Evolutionary conservation across 2,113 vertebrate genomes (phyloP).

Genomic region (Eupsittula cactorum): DNA sequence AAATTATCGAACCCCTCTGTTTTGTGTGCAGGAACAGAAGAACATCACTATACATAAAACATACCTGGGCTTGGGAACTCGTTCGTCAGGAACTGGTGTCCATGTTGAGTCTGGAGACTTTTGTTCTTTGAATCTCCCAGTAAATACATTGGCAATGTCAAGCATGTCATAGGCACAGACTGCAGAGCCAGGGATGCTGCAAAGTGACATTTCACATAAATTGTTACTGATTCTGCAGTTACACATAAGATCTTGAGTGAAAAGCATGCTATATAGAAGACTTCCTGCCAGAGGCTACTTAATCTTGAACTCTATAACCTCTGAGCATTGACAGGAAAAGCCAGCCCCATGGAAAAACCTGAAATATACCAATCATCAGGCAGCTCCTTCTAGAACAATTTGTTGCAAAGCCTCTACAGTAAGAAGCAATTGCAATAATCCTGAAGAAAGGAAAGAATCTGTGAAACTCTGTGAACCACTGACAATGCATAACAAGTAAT

Average conservation of each 20-base stretch:
- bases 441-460: background rate
- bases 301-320: slow-evolving; percentile 29
- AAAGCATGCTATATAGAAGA: slow-evolving; percentile 47
- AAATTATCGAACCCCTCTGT: background rate
- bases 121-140: slow-evolving; percentile 97
- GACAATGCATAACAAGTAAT: background rate
- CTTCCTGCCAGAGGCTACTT: slow-evolving; percentile 26
- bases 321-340: slow-evolving; percentile 31
- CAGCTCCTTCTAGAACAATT: slow-evolving; percentile 15
- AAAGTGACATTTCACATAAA: slow-evolving; percentile 67
- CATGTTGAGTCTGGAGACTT: slow-evolving; percentile 97
- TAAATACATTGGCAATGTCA: slow-evolving; percentile 92
- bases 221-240: slow-evolving; percentile 56
- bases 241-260: slow-evolving; percentile 13
- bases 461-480: background rate
- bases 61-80: slow-evolving; percentile 95
- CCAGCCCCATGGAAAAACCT: background rate
- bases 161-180: slow-evolving; percentile 98
- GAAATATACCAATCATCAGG: background rate
- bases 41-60: background rate
- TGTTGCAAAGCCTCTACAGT: slow-evolving; percentile 28
- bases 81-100: slow-evolving; percentile 96
- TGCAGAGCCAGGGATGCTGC: slow-evolving; percentile 96
- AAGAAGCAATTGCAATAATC: background rate
- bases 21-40: background rate